Base-by-base conservation (phyloP, 2,113 vertebrate species). In the Pithys albifrons region DNA sequence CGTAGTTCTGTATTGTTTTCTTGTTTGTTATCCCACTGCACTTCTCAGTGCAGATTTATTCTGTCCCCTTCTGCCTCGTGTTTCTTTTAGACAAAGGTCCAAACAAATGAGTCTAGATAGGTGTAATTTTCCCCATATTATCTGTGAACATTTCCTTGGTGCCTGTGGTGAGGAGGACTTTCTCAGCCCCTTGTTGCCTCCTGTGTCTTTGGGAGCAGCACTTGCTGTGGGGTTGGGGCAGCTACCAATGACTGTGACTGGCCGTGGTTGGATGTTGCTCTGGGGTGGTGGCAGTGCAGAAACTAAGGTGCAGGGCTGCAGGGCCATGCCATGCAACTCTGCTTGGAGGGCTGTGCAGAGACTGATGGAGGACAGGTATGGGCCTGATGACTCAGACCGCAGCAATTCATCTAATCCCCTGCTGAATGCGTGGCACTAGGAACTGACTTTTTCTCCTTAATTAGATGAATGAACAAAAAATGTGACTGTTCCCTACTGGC, bases 391-490 rank as follows among this genome's bases (percentile, higher is more conserved):
- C 48, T 81, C 61, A 54, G 46, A 22, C 51, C 0, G 0, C 2
- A 46, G 71, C 25, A 52, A 83, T 83, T 35, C 7, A 10, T 74
- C 24, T 59, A 91, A 65, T 25, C 48, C 12, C 52, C 46, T 0
- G 1, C 33, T 65, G 64, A 86, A 78, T 39, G 19, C 0, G 0
- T 85, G 70, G 74, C 48, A 45, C 39, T 69, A 39, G 43, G 31
- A 88, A 84, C 51, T 4, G 29, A 41, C 74, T 88, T 87, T 39
- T 88, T 49, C 52, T 94, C 71, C 67, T 58, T 88, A 62, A 51
- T 89, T 75, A 95, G 54, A 89, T 70, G 69, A 89, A 94, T 57
- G 58, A 91, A 49, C 22, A 76, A 28, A 74, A 95, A 87, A 69
- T 59, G 25, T 75, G 67, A 72, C 78, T 84, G 61, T 80, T 88